Percentiles rank a stretch among this genome's conserved stretches.
Evolutionary conservation across 1,140 invertebrate species (phyloP).

Genomic region (Sitophilus oryzae): DNA sequence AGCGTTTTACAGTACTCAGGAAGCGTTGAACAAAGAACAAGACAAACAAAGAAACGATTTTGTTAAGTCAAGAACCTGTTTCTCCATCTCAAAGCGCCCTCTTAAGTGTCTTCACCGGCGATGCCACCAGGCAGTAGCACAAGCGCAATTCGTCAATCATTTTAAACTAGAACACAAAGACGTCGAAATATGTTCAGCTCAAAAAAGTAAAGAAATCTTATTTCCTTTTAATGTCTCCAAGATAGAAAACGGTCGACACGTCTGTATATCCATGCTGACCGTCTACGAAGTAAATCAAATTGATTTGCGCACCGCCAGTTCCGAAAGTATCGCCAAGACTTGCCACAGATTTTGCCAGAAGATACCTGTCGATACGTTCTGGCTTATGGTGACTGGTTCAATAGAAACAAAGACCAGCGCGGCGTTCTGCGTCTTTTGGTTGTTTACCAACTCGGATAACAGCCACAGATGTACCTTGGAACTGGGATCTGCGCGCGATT

Average conservation of each 20-base stretch:
- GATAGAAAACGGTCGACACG: slow-evolving; percentile 25
- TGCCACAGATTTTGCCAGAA: slow-evolving; percentile 32
- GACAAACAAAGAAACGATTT: too few species aligned
- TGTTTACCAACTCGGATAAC: slow-evolving; percentile 35
- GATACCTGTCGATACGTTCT: slow-evolving; percentile 34
- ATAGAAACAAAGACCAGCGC: slow-evolving; percentile 13
- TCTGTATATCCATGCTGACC: slow-evolving; percentile 34
- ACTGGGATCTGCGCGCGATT: slow-evolving; percentile 32
- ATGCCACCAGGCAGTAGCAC: slow-evolving; percentile 36
- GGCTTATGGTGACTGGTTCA: slow-evolving; percentile 39
- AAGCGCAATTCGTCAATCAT: slow-evolving; percentile 36
- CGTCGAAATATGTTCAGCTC: slow-evolving; percentile 26
- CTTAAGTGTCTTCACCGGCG: slow-evolving; percentile 36
- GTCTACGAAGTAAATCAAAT: slow-evolving; percentile 32
- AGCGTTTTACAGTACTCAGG: slow-evolving; percentile 14
- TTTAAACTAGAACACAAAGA: slow-evolving; percentile 39
- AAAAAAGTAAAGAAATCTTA: slow-evolving; percentile 30
- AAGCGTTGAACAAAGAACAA: too few species aligned
- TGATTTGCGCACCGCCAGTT: slow-evolving; percentile 23
- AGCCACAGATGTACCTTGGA: slow-evolving; percentile 35
- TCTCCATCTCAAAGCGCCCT: slow-evolving; percentile 31
- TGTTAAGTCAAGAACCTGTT: background rate
- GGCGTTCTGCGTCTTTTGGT: slow-evolving; percentile 33
- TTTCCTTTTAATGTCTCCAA: slow-evolving; percentile 26
- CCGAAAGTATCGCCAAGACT: slow-evolving; percentile 26